phyloP scores from a whole-genome alignment of 2,888 invertebrate species.

The Idaea dimidiata region DNA sequence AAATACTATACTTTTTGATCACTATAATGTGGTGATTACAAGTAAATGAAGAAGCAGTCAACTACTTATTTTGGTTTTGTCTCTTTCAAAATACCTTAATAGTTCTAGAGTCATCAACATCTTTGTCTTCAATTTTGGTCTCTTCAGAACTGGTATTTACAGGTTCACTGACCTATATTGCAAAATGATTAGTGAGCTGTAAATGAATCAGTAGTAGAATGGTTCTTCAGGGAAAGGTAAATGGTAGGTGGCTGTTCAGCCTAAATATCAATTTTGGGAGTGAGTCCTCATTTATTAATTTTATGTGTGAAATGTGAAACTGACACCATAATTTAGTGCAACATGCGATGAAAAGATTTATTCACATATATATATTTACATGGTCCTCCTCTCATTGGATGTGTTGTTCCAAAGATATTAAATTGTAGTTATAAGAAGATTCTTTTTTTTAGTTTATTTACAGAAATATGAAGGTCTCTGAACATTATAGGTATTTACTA shows the following conservation, averaged over 20 bases:
- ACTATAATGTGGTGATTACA: neutral
- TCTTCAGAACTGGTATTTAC: neutral
- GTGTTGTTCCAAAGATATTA: no score
- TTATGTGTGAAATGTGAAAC: no score
- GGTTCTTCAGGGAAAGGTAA: neutral
- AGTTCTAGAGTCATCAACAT: conserved; percentile 15
- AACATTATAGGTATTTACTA: no score
- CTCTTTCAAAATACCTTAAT: conserved; percentile 3
- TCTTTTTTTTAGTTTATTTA: no score
- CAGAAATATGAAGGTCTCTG: no score
- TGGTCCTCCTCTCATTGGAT: no score
- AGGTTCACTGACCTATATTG: conserved; percentile 1
- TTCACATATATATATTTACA: no score
- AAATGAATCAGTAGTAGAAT: neutral
- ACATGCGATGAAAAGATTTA: no score
- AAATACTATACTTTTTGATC: no score
- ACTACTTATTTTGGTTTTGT: neutral
- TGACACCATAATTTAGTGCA: no score
- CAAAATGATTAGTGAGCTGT: neutral
- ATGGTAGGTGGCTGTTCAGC: neutral
- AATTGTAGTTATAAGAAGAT: no score
- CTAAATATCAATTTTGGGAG: neutral
- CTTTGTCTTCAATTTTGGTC: conserved; percentile 7
- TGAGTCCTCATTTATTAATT: no score
- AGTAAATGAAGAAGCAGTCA: neutral